phyloP scores from a whole-genome alignment of 2,888 invertebrate species.

The Aphodius granarius region DNA sequence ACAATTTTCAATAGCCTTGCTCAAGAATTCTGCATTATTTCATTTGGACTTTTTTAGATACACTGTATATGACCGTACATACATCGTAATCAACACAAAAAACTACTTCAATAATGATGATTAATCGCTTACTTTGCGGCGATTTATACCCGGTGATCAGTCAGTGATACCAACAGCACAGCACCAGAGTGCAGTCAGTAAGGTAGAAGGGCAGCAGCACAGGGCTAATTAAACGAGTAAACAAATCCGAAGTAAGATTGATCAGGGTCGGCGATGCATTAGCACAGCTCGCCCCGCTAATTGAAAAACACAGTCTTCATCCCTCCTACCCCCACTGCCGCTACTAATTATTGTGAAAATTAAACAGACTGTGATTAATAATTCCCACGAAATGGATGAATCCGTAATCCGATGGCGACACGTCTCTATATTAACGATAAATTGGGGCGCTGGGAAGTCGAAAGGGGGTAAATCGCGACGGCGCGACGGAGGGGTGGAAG shows the following conservation, averaged over 20 bases:
- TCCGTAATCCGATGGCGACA: slow-evolving; percentile 21
- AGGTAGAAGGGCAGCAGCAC: slow-evolving; percentile 23
- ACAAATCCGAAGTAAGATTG: slow-evolving; percentile 38
- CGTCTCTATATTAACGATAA: slow-evolving; percentile 17
- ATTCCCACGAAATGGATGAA: slow-evolving; percentile 27
- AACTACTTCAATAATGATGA: slow-evolving; percentile 10
- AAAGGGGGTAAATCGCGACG: not conserved
- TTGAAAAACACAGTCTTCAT: slow-evolving; percentile 33
- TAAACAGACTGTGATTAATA: slow-evolving; percentile 37
- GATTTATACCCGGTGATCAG: slow-evolving; percentile 22
- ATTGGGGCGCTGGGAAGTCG: slow-evolving; percentile 15
- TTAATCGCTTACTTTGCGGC: slow-evolving; percentile 15
- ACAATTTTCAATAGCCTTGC: no score
- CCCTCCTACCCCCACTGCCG: slow-evolving; percentile 8
- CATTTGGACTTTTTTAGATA: no score
- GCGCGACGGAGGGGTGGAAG: not conserved
- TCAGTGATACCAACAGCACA: slow-evolving; percentile 23
- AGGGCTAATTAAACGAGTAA: slow-evolving; percentile 39
- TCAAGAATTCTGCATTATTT: no score
- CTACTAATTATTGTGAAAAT: slow-evolving; percentile 36
- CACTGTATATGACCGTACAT: not conserved
- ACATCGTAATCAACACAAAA: not conserved
- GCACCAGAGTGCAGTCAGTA: not conserved
- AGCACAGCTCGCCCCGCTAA: slow-evolving; percentile 29
- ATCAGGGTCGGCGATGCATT: slow-evolving; percentile 19